Evolutionary conservation across 2,113 vertebrate genomes (phyloP).

Genomic region (Lophotis ruficrista): DNA sequence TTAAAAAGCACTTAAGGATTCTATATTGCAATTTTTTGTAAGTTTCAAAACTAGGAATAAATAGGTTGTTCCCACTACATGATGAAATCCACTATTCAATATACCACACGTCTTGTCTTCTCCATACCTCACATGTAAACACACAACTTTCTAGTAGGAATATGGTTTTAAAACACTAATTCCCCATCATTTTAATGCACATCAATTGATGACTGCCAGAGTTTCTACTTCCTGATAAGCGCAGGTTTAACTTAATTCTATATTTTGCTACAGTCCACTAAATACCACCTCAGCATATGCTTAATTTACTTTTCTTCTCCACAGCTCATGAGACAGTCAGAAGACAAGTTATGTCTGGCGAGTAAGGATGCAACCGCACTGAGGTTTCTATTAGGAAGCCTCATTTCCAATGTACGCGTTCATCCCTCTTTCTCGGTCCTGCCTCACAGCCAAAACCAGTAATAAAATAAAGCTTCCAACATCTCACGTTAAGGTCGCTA

Average conservation of each 20-base stretch:
- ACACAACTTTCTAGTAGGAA: conserved; percentile 3
- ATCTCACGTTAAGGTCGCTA: neutral
- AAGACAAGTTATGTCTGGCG: neutral
- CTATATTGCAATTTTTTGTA: neutral
- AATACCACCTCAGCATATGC: neutral
- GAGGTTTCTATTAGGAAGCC: neutral
- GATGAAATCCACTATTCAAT: neutral
- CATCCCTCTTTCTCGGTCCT: neutral
- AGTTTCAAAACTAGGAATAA: conserved; percentile 43
- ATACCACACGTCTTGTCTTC: neutral
- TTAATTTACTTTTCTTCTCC: neutral
- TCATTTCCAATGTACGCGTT: neutral
- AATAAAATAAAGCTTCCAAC: neutral
- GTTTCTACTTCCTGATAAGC: neutral
- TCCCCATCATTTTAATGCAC: conserved; percentile 1
- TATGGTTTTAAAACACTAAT: neutral
- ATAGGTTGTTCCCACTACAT: conserved; percentile 4
- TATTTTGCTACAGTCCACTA: neutral
- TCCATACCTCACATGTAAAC: neutral
- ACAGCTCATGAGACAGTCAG: neutral
- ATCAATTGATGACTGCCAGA: neutral
- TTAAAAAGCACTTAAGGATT: conserved; percentile 23
- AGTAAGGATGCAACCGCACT: neutral
- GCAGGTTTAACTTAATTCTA: neutral
- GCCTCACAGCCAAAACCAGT: neutral